Base-by-base conservation (phyloP, 2,113 vertebrate species). In the Phoenicopterus ruber region DNA sequence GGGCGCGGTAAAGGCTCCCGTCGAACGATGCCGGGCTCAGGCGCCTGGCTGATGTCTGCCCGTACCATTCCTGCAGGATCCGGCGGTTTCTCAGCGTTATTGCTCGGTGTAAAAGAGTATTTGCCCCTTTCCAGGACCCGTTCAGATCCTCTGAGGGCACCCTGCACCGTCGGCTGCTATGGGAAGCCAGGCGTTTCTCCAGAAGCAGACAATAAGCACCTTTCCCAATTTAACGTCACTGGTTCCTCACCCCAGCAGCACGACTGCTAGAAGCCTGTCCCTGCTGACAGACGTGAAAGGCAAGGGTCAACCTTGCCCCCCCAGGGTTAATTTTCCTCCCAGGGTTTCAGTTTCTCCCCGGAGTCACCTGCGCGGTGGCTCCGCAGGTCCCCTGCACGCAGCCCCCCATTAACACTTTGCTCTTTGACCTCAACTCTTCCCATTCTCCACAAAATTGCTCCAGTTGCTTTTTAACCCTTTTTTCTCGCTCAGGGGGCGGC, bases 21-120 rank as follows among this genome's bases (percentile, higher is more conserved):
- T 4, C 55, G 12, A 38, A 24, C 0, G 2, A 4, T 10, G 81
- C 81, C 0, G 10, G 61, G 86, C 50, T 78, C 65, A 10, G 50
- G 50, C 59, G 77, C 61, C 54, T 22, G 52, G 11, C 29, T 25
- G 34, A 9, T 19, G 55, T 10, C n/a, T 65, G 44, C 57, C 57
- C 9, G 4, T 5, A 7, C 71, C 58, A 1, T 28, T 16, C 67
- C 72, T 21, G 15, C 1, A 13, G 38, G 11, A n/a, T 13, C 63
- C 73, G 7, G 0, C 0, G 0, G 10, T 13, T 63, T 63, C 71
- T 25, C 67, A 20, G 74, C 57, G 12, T 15, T 19, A 1, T 8
- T 46, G 31, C 19, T 17, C 9, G 40, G 3, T 25, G 26, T 29
- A 3, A 61, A 72, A 49, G 26, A 40, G 26, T 2, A 2, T 85